Conservation (phyloP, 1,140 invertebrate genomes). For the Diorhabda elongata region DNA sequence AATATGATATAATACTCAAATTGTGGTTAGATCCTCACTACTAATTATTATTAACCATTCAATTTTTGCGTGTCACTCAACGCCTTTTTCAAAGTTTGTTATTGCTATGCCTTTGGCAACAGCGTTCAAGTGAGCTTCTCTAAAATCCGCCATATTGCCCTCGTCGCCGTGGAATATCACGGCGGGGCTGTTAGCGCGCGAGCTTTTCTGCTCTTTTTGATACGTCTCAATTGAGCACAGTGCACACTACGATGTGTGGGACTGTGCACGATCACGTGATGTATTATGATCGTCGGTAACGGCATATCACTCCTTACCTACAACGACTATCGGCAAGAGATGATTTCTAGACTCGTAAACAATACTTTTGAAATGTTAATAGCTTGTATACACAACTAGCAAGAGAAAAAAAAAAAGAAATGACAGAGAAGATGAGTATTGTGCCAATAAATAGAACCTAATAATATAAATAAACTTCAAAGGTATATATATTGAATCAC, state of each 20-base stretch:
- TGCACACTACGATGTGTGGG: slow-evolving; percentile 18
- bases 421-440: too few relatives aligned
- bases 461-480: too few relatives aligned
- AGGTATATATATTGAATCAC: too few relatives aligned
- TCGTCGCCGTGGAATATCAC: neutral
- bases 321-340: slow-evolving; percentile 20
- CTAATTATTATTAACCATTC: too few relatives aligned
- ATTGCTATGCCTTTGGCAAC: too few relatives aligned
- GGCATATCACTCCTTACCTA: slow-evolving; percentile 28
- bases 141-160: neutral
- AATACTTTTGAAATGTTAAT: slow-evolving; percentile 29
- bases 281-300: slow-evolving; percentile 16
- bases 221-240: slow-evolving; percentile 22
- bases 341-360: slow-evolving; percentile 28
- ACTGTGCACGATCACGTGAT: slow-evolving; percentile 15
- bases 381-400: neutral
- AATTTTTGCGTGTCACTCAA: too few relatives aligned
- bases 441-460: too few relatives aligned
- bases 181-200: neutral
- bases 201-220: slow-evolving; percentile 4
- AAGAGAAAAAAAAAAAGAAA: too few relatives aligned
- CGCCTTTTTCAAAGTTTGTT: too few relatives aligned
- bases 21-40: too few relatives aligned
- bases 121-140: neutral
- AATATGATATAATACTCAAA: too few relatives aligned